Base-by-base conservation (phyloP, 2,888 invertebrate genomes). In the Chouioia cunea region DNA sequence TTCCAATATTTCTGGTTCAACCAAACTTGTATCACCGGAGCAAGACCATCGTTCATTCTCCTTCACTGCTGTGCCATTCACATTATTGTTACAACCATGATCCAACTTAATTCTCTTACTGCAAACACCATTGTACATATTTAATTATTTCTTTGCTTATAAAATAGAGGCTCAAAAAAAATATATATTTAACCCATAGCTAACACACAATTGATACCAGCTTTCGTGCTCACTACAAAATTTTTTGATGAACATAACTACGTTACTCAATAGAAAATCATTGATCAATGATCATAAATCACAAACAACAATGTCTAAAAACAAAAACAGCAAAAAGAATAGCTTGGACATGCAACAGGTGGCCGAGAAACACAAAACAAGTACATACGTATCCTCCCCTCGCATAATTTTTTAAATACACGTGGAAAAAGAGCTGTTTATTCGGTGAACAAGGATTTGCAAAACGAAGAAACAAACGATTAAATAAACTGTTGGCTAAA, bases 1-100 rank as follows among this genome's bases (percentile, higher is more conserved):
- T 75, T 88, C 87, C 65, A 88, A 79, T 60, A 88, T 87, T 74
- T 89, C 88, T 20, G 87, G 83, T 70, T 87, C 85, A 50, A 88
- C 85, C 43, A 85, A 75, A 76, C 81, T 84, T 2, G 80, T 79
- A 63, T 85, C 80, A 18, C 79, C 81, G 0, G 83, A 79, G 75
- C 78, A 83, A 1, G 81, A 77, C 85, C 85, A 85, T 72, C 77
- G 79, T 27, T 77, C 71, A 15, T 59, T 74, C 60, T 77, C 80
- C 70, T 80, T 80, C 43, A 79, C 81, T 22, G 77, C 63, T 4
- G 79, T 76, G 18, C 77, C 77, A 50, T 81, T 82, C 44, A 82
- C 73, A 70, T 83, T 83, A 67, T 83, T 83, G 74, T 85, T 83
- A 66, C 83, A 83, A 20, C 81, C 81, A 71, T 85, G 79, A 12